Conservation (phyloP, 2,888 invertebrate genomes). For the Plagodis dolabraria region DNA sequence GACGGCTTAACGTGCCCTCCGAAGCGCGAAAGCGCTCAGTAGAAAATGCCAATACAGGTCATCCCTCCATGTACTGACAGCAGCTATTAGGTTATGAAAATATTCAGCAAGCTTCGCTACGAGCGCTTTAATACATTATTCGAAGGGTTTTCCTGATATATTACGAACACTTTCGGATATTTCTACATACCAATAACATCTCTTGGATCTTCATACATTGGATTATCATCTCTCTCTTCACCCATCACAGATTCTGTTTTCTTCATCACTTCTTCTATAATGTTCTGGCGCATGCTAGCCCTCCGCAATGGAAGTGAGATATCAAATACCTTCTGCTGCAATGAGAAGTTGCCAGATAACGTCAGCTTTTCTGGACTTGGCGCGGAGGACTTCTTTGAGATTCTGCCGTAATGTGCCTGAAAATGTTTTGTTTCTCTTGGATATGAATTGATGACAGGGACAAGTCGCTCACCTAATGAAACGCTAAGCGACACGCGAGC, state of each 20-base stretch:
- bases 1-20: too few species aligned
- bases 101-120: too few species aligned
- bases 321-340: constrained; percentile 53
- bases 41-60: too few species aligned
- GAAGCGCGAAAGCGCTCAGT: too few species aligned
- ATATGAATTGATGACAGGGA: neutral
- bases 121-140: too few species aligned
- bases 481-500: too few species aligned
- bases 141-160: neutral
- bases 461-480: neutral
- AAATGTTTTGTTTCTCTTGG: constrained; percentile 7
- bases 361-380: constrained; percentile 56
- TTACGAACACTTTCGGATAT: too few species aligned
- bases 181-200: constrained; percentile 67
- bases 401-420: constrained; percentile 46
- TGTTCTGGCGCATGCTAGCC: constrained; percentile 66
- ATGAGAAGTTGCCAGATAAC: constrained; percentile 69
- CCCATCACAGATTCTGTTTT: constrained; percentile 59
- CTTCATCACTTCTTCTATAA: constrained; percentile 63
- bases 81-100: too few species aligned
- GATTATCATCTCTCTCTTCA: constrained; percentile 55
- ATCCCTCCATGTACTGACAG: too few species aligned
- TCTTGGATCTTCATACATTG: constrained; percentile 74
- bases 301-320: constrained; percentile 52
- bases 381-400: constrained; percentile 42